phyloP scores from a whole-genome alignment of 2,888 invertebrate genomes.

The Leptopterna dolabrata region DNA sequence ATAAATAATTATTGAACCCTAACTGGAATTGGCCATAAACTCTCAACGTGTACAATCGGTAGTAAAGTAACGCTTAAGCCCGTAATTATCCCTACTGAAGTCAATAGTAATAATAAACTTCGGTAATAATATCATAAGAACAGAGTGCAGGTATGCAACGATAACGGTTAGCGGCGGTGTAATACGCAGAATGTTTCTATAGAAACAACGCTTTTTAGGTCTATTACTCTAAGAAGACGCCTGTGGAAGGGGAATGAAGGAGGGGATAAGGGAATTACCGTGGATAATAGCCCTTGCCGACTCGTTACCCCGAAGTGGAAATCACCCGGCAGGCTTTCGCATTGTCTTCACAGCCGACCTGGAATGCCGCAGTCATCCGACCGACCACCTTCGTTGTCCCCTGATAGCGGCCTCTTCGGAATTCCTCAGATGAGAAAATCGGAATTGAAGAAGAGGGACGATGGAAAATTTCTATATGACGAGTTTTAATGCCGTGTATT shows the following conservation, averaged over 20 bases:
- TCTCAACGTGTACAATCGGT: too few species aligned
- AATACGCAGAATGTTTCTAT: not conserved
- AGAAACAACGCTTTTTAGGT: not conserved
- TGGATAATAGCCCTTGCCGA: not conserved
- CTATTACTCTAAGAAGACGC: not conserved
- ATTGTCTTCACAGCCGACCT: not conserved
- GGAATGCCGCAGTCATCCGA: not conserved
- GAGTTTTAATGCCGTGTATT: too few species aligned
- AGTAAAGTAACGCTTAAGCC: too few species aligned
- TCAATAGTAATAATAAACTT: too few species aligned
- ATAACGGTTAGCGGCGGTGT: not conserved
- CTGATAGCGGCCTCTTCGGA: not conserved
- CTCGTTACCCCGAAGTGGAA: not conserved
- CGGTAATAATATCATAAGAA: too few species aligned
- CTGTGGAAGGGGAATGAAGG: not conserved
- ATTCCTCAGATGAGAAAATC: not conserved
- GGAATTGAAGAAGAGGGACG: too few species aligned
- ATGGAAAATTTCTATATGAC: too few species aligned
- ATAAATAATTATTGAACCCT: too few species aligned
- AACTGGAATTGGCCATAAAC: too few species aligned
- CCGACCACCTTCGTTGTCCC: not conserved
- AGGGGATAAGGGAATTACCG: not conserved
- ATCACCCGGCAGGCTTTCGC: not conserved
- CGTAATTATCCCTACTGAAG: too few species aligned
- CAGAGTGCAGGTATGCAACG: too few species aligned